These are phyloP conservation scores for Megalonaias nervosa DNA, from an alignment of 1,140 invertebrate genomes.

Conservation along the genomic window DNA sequence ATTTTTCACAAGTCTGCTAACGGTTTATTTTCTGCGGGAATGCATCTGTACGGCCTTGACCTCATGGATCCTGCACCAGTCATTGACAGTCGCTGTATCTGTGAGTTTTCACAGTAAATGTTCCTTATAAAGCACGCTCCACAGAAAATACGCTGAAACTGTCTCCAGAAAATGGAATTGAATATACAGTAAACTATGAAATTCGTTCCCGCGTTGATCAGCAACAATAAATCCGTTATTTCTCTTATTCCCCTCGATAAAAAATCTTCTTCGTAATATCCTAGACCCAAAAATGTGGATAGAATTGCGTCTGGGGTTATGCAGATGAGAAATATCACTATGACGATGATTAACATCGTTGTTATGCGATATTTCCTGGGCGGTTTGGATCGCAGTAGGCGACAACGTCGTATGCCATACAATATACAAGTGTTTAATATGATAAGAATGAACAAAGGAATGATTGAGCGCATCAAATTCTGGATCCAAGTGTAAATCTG, in stretches of 20 bases:
- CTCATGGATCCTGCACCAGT: no score
- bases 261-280: conserved; percentile 64
- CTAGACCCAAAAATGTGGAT: conserved; percentile 70
- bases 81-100: no score
- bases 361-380: conserved; percentile 76
- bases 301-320: conserved; percentile 81
- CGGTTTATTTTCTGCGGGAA: no score
- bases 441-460: conserved; percentile 71
- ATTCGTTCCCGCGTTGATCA: conserved; percentile 81
- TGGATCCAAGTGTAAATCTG: conserved; percentile 79
- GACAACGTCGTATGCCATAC: conserved; percentile 75
- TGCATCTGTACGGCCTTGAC: no score
- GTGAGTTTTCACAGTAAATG: no score
- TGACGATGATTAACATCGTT: conserved; percentile 82
- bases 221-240: conserved; percentile 82
- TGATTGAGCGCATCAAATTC: conserved; percentile 77
- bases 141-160: conserved; percentile 51
- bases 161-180: conserved; percentile 79
- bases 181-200: conserved; percentile 85
- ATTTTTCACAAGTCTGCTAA: no score
- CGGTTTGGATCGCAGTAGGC: conserved; percentile 40
- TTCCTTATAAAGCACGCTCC: conserved; percentile 4
- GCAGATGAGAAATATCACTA: conserved; percentile 83
- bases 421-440: conserved; percentile 80
- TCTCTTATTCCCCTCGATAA: conserved; percentile 77